These are phyloP conservation scores for Phoeniculus purpureus DNA, from an alignment of 2,797 vertebrate species.

Conservation along the genomic window DNA sequence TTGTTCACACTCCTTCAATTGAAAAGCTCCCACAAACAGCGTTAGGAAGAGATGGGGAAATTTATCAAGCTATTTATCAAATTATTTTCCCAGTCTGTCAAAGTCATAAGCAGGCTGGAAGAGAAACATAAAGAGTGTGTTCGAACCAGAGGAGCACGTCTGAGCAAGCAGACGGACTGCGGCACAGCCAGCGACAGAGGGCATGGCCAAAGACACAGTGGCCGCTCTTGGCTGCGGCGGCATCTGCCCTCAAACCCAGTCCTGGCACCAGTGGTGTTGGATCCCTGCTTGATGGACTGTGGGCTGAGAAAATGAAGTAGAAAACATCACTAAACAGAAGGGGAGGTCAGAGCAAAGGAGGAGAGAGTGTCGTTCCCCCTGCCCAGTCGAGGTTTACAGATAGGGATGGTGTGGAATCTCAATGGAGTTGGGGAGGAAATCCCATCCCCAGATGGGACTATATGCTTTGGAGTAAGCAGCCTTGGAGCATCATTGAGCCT, in stretches of 20 bases:
- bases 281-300: not conserved
- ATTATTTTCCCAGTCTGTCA: conserved; percentile 65
- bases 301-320: not conserved
- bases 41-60: conserved; percentile 42
- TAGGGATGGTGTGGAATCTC: not conserved
- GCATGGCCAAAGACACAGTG: not conserved
- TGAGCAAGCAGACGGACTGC: not conserved
- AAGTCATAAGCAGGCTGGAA: conserved; percentile 18
- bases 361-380: not conserved
- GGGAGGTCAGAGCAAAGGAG: not conserved
- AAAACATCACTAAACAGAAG: not conserved
- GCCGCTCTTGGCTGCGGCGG: not conserved
- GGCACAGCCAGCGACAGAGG: not conserved
- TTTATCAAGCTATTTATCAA: conserved; percentile 63
- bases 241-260: not conserved
- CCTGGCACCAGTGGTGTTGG: not conserved
- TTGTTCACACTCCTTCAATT: conserved; percentile 51
- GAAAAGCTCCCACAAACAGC: conserved; percentile 43
- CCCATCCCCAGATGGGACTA: rapidly evolving
- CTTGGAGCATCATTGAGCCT: not conserved
- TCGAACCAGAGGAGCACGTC: not conserved
- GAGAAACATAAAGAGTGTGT: not conserved
- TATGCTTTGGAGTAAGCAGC: rapidly evolving
- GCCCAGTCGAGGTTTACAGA: not conserved
- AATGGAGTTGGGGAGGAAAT: not conserved